Conservation (phyloP, 2,888 invertebrate species). For the Ceriagrion tenellum region DNA sequence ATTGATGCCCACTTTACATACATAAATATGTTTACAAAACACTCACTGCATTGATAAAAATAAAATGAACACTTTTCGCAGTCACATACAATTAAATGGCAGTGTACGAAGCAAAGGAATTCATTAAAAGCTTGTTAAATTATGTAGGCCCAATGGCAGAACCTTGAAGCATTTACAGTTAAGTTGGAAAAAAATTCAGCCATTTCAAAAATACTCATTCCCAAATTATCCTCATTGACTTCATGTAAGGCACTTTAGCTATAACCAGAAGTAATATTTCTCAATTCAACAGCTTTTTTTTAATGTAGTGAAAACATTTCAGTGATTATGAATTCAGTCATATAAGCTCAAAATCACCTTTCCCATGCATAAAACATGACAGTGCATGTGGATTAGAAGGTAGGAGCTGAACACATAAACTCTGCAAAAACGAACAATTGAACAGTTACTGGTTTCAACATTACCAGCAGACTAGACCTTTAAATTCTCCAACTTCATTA, state of each 20-base stretch:
- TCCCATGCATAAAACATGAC: not conserved
- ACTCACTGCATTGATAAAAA: conserved; percentile 33
- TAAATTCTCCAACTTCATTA: not conserved
- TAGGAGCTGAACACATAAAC: not conserved
- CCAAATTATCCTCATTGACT: not conserved
- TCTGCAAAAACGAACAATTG: not conserved
- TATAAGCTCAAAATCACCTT: not conserved
- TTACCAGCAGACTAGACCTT: conserved; percentile 58
- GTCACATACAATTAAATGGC: conserved; percentile 60
- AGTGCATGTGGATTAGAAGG: not conserved
- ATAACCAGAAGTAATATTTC: not conserved
- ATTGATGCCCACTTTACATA: conserved; percentile 64
- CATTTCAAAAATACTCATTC: not conserved
- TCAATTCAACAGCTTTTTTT: not conserved
- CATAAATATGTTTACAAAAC: conserved; percentile 65
- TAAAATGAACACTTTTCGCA: conserved; percentile 64
- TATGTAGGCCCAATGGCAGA: not conserved
- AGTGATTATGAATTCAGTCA: not conserved
- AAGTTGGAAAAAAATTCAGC: not conserved
- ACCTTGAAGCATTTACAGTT: not conserved
- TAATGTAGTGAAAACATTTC: not conserved
- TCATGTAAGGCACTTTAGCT: not conserved
- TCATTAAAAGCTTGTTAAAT: conserved; percentile 11
- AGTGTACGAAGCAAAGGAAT: conserved; percentile 57
- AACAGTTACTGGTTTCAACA: conserved; percentile 17